Base-by-base conservation (phyloP, 2,888 invertebrate species). In the Melitaea athalia region DNA sequence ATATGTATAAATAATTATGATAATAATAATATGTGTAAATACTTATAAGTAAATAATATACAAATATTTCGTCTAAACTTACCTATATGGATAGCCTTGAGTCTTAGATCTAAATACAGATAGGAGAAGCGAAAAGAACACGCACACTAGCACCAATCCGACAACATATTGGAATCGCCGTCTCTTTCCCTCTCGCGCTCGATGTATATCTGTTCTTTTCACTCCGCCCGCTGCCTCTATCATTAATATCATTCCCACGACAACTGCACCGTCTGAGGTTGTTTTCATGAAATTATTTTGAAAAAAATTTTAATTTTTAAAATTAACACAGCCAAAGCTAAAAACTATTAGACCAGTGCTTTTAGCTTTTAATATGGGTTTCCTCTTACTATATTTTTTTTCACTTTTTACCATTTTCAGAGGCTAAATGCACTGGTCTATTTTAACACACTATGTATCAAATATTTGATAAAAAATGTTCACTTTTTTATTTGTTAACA, bases 21-120 rank as follows among this genome's bases (percentile, higher is more conserved):
- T n/a, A n/a, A n/a, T n/a, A n/a, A n/a, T n/a, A n/a, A n/a, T n/a
- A n/a, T n/a, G n/a, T n/a, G n/a, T n/a, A n/a, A n/a, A 24, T 24
- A 12, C 12, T 7, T 38, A 66, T 74, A 72, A 71, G 66, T 62
- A 60, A 49, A 65, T 59, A 59, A 59, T 69, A 71, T 49, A 70
- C n/a, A 57, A 24, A 2, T 3, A 3, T 24, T 24, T 24, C 24
- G 24, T 24, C 24, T 15, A 7, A 14, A 38, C 77, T 86, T 92
- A 98, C 96, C 98, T 98, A 89, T 99, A 99, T 49, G 99, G 99
- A 93, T 99, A 99, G 12, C 99, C 99, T 85, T 98, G 98, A 61
- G 99, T 99, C 93, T 99, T 99, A 72, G 97, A 97, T 81, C 99
- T 95, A 92, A 99, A 99, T 77, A 99, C 97, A 0, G 99, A 99